phyloP scores from a whole-genome alignment of 2,888 invertebrate genomes.

The Eulithis prunata region DNA sequence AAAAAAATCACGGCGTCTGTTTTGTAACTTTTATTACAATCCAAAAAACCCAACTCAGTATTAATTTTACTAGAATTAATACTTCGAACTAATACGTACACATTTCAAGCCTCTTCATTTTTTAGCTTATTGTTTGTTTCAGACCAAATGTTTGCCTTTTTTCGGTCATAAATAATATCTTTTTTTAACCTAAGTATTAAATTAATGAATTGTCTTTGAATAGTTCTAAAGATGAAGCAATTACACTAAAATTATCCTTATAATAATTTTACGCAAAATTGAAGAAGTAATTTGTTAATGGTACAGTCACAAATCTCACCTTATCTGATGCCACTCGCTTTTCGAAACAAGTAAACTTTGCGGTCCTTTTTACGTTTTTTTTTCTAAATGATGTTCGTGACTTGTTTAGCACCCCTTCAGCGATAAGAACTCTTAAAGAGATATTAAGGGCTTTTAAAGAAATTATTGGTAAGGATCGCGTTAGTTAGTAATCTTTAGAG shows the following conservation, averaged over 20 bases:
- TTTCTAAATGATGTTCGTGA: slow-evolving; percentile 75
- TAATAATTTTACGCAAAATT: slow-evolving; percentile 12
- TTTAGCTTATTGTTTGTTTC: no score
- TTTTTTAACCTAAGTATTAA: no score
- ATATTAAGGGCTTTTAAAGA: slow-evolving; percentile 78
- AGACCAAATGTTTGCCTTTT: no score
- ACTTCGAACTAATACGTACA: no score
- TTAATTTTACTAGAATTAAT: no score
- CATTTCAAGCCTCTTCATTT: no score
- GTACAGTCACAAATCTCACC: slow-evolving; percentile 74
- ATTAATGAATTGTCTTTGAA: neutral
- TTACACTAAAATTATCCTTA: slow-evolving; percentile 4
- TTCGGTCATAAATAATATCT: no score
- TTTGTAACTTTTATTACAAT: no score
- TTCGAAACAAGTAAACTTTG: slow-evolving; percentile 78
- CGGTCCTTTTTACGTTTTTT: slow-evolving; percentile 60
- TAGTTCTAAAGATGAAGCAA: neutral
- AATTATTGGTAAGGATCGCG: slow-evolving; percentile 42
- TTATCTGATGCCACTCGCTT: slow-evolving; percentile 79
- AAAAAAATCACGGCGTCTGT: no score
- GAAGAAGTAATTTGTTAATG: slow-evolving; percentile 77
- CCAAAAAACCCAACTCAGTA: no score
- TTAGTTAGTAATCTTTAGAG: neutral
- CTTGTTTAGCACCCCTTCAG: slow-evolving; percentile 75
- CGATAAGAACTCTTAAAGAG: slow-evolving; percentile 79